Evolutionary conservation across 2,888 invertebrate genomes (phyloP).

Genomic region (Heliconius ethilla): DNA sequence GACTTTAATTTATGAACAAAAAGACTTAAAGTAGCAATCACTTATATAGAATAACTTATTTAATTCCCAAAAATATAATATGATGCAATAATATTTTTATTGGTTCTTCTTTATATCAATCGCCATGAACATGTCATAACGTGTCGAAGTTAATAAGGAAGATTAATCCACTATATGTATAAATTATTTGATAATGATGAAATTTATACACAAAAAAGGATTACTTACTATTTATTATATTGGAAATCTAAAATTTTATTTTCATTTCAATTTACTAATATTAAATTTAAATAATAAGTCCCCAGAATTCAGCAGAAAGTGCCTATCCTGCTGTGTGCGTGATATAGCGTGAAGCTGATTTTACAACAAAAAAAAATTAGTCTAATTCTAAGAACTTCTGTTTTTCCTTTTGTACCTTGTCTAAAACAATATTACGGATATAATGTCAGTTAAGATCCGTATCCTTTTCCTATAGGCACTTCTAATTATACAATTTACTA

Average conservation of each 20-base stretch:
- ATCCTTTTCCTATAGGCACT: constrained; percentile 13
- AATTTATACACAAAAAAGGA: neutral
- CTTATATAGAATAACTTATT: neutral
- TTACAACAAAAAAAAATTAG: neutral
- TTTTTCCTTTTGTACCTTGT: neutral
- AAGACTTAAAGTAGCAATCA: neutral
- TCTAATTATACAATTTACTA: constrained; percentile 57
- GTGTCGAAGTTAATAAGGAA: neutral
- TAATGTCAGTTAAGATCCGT: constrained; percentile 14
- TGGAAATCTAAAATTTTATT: no score
- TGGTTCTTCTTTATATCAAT: constrained; percentile 4
- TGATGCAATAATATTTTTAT: constrained; percentile 18
- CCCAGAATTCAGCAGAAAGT: no score
- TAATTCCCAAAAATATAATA: neutral
- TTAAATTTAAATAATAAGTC: no score
- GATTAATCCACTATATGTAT: neutral
- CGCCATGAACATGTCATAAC: constrained; percentile 11
- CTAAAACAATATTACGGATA: constrained; percentile 12
- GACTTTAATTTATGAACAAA: neutral
- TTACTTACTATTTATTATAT: no score
- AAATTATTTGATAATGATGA: neutral
- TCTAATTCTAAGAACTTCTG: neutral
- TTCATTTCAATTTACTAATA: no score
- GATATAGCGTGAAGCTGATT: no score
- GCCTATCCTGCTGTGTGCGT: no score